These are phyloP conservation scores for Mycalesis mineus DNA, from an alignment of 2,888 invertebrate genomes.

Conservation along the genomic window DNA sequence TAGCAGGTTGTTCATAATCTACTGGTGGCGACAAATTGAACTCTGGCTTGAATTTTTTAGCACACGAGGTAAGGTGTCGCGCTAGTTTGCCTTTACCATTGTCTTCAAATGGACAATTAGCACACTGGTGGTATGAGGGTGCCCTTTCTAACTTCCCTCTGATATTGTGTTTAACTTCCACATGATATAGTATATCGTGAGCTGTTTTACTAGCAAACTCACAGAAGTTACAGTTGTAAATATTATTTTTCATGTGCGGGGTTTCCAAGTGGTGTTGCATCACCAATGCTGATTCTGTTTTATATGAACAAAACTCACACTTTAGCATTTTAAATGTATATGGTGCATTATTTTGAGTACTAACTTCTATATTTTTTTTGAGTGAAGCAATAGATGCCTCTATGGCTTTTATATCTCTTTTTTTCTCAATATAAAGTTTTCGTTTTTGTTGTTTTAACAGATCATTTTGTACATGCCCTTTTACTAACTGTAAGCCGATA, in stretches of 20 bases:
- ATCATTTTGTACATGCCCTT: conserved; percentile 96
- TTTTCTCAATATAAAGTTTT: conserved; percentile 84
- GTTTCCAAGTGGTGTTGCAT: conserved; percentile 93
- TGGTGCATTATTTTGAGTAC: conserved; percentile 90
- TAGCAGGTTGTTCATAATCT: conserved; percentile 96
- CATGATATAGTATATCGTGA: conserved; percentile 92
- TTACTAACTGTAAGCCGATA: conserved; percentile 93
- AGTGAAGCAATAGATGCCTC: conserved; percentile 89
- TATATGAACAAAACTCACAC: conserved; percentile 93
- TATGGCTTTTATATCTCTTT: conserved; percentile 81
- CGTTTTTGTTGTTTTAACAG: conserved; percentile 90
- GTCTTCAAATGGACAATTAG: conserved; percentile 95
- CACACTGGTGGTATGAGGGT: conserved; percentile 93
- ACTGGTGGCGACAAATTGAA: conserved; percentile 90
- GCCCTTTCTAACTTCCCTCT: conserved; percentile 90
- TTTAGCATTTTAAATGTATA: conserved; percentile 86
- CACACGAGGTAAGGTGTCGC: conserved; percentile 91
- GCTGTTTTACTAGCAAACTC: conserved; percentile 88
- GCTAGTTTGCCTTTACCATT: conserved; percentile 94
- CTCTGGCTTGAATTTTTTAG: conserved; percentile 92
- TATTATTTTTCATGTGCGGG: conserved; percentile 92
- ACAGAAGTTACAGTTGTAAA: conserved; percentile 92
- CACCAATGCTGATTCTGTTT: conserved; percentile 89
- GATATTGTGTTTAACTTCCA: conserved; percentile 93
- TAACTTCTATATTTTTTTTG: conserved; percentile 89